phyloP scores from a whole-genome alignment of 2,113 vertebrate genomes.

The Lethenteron camtschaticum region DNA sequence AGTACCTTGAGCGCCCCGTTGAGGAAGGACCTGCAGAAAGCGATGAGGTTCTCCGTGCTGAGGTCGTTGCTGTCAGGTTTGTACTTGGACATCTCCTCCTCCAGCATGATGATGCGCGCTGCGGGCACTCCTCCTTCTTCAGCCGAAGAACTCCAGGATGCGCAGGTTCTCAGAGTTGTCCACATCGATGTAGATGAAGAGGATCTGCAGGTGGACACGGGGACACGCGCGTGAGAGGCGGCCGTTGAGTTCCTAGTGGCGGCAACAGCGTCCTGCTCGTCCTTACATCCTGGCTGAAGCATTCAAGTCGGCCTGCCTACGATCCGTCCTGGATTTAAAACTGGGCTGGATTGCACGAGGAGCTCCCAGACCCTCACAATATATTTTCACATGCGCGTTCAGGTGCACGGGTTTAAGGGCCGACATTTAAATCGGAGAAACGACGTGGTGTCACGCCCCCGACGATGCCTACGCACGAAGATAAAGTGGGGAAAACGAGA shows the following conservation, averaged over 20 bases:
- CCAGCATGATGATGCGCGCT: slow-evolving; percentile 76
- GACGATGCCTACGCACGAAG: too few relatives aligned
- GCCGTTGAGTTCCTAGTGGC: background rate
- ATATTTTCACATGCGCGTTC: too few relatives aligned
- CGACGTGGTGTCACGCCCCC: too few relatives aligned
- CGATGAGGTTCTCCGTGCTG: slow-evolving; percentile 45
- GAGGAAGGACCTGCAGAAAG: slow-evolving; percentile 53
- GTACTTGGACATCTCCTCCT: slow-evolving; percentile 98
- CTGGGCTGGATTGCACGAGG: too few relatives aligned
- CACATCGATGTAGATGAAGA: slow-evolving; percentile 97
- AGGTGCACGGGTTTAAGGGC: too few relatives aligned
- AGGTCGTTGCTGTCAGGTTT: slow-evolving; percentile 48
- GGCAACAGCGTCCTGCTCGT: too few relatives aligned
- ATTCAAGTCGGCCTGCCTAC: too few relatives aligned
- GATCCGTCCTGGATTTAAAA: too few relatives aligned
- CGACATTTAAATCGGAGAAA: too few relatives aligned
- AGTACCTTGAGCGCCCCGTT: slow-evolving; percentile 86
- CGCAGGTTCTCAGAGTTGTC: slow-evolving; percentile 79
- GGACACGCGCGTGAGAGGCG: slow-evolving; percentile 10
- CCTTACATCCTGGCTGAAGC: too few relatives aligned
- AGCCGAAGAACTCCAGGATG: slow-evolving; percentile 89
- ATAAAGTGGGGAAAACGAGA: too few relatives aligned
- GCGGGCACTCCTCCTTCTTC: slow-evolving; percentile 85
- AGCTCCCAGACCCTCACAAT: too few relatives aligned
- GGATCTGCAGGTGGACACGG: slow-evolving; percentile 33